Percentiles rank a stretch among this genome's conserved stretches.
Conservation (phyloP, 2,797 vertebrate genomes). For the Pipistrellus pygmaeus region DNA sequence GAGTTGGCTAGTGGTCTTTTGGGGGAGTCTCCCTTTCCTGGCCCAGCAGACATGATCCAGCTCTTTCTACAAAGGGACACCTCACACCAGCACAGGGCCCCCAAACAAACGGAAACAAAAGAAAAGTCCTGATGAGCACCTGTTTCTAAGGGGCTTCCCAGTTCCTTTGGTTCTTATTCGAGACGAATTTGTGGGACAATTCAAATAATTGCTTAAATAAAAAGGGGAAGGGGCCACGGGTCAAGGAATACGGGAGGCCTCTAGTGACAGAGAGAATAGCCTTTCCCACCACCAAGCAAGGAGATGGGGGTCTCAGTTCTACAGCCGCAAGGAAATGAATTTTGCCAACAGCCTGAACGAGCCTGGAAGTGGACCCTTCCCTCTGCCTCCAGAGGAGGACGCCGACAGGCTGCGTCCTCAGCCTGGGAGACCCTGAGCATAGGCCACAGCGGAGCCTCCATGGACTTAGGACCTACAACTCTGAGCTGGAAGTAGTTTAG, state of each 20-base stretch:
- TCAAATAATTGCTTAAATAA: neutral
- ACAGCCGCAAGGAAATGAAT: neutral
- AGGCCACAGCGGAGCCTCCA: neutral
- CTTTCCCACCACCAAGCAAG: neutral
- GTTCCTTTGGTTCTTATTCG: neutral
- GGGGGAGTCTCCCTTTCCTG: neutral
- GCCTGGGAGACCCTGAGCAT: neutral
- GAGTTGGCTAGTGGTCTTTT: no score
- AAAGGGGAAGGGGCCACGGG: neutral
- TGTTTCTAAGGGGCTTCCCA: neutral
- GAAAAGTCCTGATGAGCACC: neutral
- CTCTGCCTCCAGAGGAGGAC: neutral
- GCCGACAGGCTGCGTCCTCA: no score
- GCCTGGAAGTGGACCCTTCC: neutral
- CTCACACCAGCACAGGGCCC: neutral
- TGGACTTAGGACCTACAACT: neutral
- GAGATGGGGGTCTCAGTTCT: neutral
- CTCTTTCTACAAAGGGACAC: neutral
- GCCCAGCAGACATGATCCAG: neutral
- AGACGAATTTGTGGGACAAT: neutral
- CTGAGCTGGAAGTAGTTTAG: neutral
- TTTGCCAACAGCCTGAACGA: neutral
- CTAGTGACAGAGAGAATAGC: neutral
- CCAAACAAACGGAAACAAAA: neutral
- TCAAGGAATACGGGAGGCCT: neutral